A percentile compares a stretch with the other conserved stretches of the same genome.
phyloP scores from a whole-genome alignment of 2,113 vertebrate genomes.

The Megatriorchis doriae region DNA sequence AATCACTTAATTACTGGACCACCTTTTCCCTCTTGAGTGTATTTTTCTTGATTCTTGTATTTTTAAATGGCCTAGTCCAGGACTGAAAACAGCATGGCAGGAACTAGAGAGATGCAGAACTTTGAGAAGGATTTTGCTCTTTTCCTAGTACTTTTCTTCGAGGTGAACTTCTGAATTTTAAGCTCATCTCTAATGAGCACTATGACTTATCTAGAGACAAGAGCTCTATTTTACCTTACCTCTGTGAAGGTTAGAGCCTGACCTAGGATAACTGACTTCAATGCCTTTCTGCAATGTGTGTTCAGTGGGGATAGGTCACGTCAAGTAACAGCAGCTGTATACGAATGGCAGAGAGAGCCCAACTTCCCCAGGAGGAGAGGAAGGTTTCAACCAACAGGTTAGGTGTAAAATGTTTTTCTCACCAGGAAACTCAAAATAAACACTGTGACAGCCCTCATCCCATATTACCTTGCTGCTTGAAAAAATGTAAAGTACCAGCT shows the following conservation, averaged over 20 bases:
- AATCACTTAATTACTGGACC: neutral
- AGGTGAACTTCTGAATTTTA: neutral
- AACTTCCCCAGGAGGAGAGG: neutral
- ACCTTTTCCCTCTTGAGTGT: neutral
- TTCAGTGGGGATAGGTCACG: neutral
- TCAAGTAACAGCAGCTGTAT: neutral
- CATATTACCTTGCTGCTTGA: neutral
- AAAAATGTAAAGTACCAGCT: neutral
- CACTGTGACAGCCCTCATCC: neutral
- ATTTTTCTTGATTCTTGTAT: neutral
- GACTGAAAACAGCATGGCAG: neutral
- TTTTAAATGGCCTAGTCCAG: neutral
- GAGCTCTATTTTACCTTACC: neutral
- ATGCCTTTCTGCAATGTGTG: neutral
- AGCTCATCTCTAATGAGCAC: neutral
- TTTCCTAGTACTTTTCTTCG: neutral
- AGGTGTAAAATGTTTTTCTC: conserved; percentile 37
- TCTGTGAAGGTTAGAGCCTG: neutral
- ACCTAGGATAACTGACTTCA: neutral
- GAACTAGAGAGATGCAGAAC: neutral
- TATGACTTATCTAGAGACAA: neutral
- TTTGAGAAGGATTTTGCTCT: neutral
- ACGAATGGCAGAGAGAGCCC: neutral
- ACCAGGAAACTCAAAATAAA: conserved; percentile 44
- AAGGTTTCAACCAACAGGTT: neutral